Conservation (phyloP, 2,888 invertebrate species). For the Caradrina kadenii region DNA sequence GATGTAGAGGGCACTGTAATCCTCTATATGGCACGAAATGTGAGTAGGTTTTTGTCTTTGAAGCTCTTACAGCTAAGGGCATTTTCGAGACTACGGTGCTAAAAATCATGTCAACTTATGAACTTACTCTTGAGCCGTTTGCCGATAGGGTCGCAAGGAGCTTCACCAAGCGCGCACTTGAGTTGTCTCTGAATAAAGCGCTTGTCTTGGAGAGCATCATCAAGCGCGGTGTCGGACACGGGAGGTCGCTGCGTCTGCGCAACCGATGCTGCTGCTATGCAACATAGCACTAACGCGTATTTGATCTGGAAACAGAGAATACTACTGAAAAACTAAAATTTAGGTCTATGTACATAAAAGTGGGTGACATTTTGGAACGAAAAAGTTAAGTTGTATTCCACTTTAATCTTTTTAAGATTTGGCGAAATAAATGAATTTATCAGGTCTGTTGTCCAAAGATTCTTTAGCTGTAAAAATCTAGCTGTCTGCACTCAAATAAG, state of each 20-base stretch:
- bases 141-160: constrained; percentile 93
- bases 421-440: background rate
- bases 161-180: constrained; percentile 94
- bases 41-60: too few relatives aligned
- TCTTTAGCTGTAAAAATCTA: too few relatives aligned
- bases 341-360: too few relatives aligned
- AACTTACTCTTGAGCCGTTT: constrained; percentile 93
- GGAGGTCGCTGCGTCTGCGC: constrained; percentile 81
- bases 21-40: too few relatives aligned
- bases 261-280: constrained; percentile 70
- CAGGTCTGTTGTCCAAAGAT: background rate
- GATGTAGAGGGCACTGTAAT: too few relatives aligned
- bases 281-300: constrained; percentile 70
- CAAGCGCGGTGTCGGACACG: constrained; percentile 92
- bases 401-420: background rate
- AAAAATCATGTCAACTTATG: background rate
- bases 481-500: too few relatives aligned
- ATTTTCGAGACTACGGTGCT: too few relatives aligned
- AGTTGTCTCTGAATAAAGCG: constrained; percentile 93
- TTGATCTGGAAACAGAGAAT: constrained; percentile 71
- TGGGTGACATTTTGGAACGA: too few relatives aligned
- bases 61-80: too few relatives aligned
- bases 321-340: background rate
- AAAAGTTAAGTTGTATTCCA: too few relatives aligned
- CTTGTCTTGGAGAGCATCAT: constrained; percentile 92